These are phyloP conservation scores for Sternotherus odoratus DNA, from an alignment of 2,797 vertebrate genomes.

Conservation along the genomic window DNA sequence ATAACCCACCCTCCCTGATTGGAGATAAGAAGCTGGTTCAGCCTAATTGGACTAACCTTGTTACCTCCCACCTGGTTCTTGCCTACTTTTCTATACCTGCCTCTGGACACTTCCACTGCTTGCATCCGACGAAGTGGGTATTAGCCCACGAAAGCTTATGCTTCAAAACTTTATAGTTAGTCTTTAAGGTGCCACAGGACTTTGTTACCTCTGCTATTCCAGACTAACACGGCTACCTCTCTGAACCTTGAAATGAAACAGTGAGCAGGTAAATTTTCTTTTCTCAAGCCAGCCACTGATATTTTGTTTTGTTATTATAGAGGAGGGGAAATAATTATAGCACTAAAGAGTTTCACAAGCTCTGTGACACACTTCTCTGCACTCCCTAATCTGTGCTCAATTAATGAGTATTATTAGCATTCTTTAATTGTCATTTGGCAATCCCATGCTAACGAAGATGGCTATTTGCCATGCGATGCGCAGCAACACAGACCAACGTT, in stretches of 20 bases:
- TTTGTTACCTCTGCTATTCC: too few relatives aligned
- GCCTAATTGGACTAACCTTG: too few relatives aligned
- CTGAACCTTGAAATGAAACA: slow-evolving; percentile 18
- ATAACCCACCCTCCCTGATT: too few relatives aligned
- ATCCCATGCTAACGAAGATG: slow-evolving; percentile 63
- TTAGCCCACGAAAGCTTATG: too few relatives aligned
- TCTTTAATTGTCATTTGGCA: slow-evolving; percentile 65
- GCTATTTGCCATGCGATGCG: not conserved
- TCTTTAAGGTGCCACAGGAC: too few relatives aligned
- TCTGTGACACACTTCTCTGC: slow-evolving; percentile 54
- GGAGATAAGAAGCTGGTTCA: too few relatives aligned
- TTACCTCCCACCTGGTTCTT: too few relatives aligned
- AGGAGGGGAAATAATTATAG: slow-evolving; percentile 52
- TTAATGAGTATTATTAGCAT: slow-evolving; percentile 71
- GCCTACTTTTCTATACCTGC: too few relatives aligned
- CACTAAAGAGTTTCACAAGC: slow-evolving; percentile 55
- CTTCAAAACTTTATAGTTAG: too few relatives aligned
- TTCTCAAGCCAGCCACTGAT: slow-evolving; percentile 34
- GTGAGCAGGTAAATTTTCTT: slow-evolving; percentile 17
- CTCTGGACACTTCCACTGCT: too few relatives aligned
- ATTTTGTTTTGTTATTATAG: slow-evolving; percentile 46
- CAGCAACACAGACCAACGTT: slow-evolving; percentile 11
- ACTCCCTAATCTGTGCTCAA: slow-evolving; percentile 49
- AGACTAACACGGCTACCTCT: too few relatives aligned
- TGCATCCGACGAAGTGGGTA: too few relatives aligned